These are phyloP conservation scores for Plusia festucae DNA, from an alignment of 2,888 invertebrate species.

Conservation along the genomic window DNA sequence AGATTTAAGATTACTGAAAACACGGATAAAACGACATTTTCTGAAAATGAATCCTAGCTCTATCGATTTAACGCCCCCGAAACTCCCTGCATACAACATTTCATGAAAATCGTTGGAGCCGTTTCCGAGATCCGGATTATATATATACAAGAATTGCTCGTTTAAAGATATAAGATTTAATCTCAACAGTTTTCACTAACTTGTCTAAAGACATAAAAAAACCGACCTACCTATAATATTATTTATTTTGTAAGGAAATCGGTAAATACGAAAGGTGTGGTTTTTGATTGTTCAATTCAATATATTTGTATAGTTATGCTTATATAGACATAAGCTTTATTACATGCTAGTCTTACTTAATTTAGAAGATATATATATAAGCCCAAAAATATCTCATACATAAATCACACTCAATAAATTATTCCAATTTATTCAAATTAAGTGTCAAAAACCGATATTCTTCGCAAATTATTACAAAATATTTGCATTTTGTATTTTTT, in stretches of 20 bases:
- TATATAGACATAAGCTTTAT: neutral
- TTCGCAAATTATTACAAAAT: conserved; percentile 30
- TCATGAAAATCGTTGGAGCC: too few relatives aligned
- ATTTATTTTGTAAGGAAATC: too few relatives aligned
- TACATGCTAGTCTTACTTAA: neutral
- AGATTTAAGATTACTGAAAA: too few relatives aligned
- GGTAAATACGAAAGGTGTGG: neutral
- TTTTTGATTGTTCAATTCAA: neutral
- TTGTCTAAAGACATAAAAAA: too few relatives aligned
- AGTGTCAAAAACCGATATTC: conserved; percentile 32
- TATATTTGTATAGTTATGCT: neutral
- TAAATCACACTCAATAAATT: conserved; percentile 5
- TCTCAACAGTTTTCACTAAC: neutral
- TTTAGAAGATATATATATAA: neutral
- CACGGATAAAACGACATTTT: too few relatives aligned
- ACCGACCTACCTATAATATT: too few relatives aligned
- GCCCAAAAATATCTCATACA: neutral
- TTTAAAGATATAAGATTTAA: too few relatives aligned
- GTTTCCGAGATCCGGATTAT: too few relatives aligned
- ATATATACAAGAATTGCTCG: too few relatives aligned
- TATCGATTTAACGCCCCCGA: too few relatives aligned
- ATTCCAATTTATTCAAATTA: conserved; percentile 21
- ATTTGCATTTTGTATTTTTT: conserved; percentile 20
- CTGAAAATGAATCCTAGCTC: too few relatives aligned
- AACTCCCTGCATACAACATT: too few relatives aligned